Conservation (phyloP, 2,888 invertebrate genomes). For the Coenonympha arcania region DNA sequence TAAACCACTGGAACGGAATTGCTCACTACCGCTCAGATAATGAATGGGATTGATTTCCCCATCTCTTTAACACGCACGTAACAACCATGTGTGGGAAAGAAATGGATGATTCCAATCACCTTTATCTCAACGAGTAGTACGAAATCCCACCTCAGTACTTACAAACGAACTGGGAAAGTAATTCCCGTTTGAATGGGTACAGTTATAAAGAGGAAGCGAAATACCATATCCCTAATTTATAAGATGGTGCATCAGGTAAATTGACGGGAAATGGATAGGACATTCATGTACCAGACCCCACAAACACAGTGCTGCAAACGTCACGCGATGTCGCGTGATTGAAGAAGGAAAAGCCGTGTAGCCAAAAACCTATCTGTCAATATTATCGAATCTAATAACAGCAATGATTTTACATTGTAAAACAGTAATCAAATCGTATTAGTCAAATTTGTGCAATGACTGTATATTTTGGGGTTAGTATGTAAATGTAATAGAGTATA, state of each 20-base stretch:
- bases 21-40: too few species aligned
- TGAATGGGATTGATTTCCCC: too few species aligned
- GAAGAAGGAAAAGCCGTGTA: too few species aligned
- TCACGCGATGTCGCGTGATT: too few species aligned
- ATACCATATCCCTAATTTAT: conserved; percentile 63
- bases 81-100: too few species aligned
- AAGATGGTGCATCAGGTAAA: conserved; percentile 53
- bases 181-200: conserved; percentile 17
- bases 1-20: conserved; percentile 48
- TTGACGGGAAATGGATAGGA: conserved; percentile 47
- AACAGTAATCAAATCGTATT: neutral
- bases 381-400: too few species aligned
- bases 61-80: too few species aligned
- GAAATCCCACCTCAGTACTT: conserved; percentile 43
- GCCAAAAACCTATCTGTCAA: too few species aligned
- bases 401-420: neutral
- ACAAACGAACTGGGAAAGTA: conserved; percentile 26
- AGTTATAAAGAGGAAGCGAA: conserved; percentile 26
- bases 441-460: neutral
- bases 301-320: too few species aligned
- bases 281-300: neutral
- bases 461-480: conserved; percentile 12
- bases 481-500: conserved; percentile 23
- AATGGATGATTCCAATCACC: too few species aligned
- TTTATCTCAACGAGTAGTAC: too few species aligned